Conservation (phyloP, 1,140 invertebrate genomes). For the Globodera ellingtonae region DNA sequence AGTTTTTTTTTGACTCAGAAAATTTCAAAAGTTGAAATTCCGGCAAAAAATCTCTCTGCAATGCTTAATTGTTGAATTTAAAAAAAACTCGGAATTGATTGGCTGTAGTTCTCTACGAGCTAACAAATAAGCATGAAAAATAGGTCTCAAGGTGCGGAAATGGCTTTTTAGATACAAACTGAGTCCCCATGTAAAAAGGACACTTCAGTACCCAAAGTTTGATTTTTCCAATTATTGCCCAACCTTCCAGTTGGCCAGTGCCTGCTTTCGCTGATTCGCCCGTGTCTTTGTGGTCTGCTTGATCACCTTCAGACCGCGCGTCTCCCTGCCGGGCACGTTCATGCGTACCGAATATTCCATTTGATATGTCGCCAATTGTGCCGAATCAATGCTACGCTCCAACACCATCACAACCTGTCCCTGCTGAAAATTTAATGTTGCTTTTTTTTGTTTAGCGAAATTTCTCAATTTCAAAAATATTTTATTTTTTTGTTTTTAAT, state of each 20-base stretch:
- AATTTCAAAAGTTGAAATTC: no score
- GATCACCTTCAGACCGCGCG: constrained; percentile 91
- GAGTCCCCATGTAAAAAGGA: no score
- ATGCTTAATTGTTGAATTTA: no score
- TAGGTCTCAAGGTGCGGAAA: no score
- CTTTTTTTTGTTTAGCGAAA: background rate
- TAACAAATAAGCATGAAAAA: no score
- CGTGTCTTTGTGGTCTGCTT: constrained; percentile 93
- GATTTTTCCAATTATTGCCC: background rate
- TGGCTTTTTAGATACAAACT: no score
- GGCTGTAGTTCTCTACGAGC: no score
- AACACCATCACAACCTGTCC: constrained; percentile 94
- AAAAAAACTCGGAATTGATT: no score
- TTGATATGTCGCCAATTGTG: constrained; percentile 84
- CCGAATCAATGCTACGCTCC: constrained; percentile 85
- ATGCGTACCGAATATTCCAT: constrained; percentile 92
- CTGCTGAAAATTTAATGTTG: constrained; percentile 74
- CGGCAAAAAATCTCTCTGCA: no score
- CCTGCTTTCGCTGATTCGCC: constrained; percentile 92
- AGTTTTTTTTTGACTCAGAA: no score
- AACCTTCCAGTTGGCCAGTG: constrained; percentile 94
- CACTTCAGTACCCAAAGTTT: no score
- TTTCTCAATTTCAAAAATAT: background rate
- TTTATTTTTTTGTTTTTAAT: constrained; percentile 7
- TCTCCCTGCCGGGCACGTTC: constrained; percentile 70